These are phyloP conservation scores for Toxotes lorentzi DNA, from an alignment of 2,797 vertebrate genomes.

Conservation along the genomic window DNA sequence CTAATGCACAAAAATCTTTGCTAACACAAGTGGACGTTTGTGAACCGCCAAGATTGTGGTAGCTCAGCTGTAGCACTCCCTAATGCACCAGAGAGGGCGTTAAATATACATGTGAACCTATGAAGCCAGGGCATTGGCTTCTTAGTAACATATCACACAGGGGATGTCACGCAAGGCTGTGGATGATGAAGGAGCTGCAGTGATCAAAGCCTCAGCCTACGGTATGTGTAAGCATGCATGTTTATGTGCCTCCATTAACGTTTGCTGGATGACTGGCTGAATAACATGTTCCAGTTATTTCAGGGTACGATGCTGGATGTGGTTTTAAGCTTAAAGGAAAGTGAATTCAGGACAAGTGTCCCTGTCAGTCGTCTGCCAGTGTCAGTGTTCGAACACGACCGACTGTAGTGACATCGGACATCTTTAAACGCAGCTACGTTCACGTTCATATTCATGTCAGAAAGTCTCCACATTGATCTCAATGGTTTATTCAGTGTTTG, in stretches of 20 bases:
- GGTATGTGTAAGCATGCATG: constrained; percentile 29
- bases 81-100: constrained; percentile 72
- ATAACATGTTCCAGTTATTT: neutral
- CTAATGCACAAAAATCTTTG: constrained; percentile 55
- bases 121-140: constrained; percentile 58
- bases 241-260: constrained; percentile 44
- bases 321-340: constrained; percentile 13
- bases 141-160: constrained; percentile 58
- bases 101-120: constrained; percentile 75
- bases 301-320: neutral
- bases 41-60: constrained; percentile 44
- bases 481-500: neutral
- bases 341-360: neutral
- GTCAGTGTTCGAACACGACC: neutral
- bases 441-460: neutral
- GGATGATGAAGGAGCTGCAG: constrained; percentile 47
- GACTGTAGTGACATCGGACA: neutral
- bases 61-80: constrained; percentile 46
- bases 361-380: neutral
- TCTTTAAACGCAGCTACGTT: neutral
- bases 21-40: constrained; percentile 53
- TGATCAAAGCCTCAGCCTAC: constrained; percentile 57
- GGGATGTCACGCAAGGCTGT: constrained; percentile 60
- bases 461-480: neutral
- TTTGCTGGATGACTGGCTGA: constrained; percentile 1